Conservation (phyloP, 2,113 vertebrate genomes). For the Marmota monax region DNA sequence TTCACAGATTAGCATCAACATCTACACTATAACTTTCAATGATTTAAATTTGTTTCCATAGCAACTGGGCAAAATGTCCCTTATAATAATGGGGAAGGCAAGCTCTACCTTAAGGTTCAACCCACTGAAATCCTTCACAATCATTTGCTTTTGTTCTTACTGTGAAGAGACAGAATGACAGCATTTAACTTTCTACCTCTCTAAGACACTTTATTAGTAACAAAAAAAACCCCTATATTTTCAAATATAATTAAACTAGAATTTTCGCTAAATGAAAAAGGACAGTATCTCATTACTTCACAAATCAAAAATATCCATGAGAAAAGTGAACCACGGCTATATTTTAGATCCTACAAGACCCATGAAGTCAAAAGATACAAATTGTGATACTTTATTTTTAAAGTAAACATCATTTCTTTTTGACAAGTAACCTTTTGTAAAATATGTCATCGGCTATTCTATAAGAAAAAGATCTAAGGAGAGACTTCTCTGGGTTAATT, state of each 20-base stretch:
- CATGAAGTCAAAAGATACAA: neutral
- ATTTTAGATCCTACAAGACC: neutral
- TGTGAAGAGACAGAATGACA: conserved; percentile 68
- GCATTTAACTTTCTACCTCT: conserved; percentile 60
- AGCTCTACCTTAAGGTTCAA: conserved; percentile 72
- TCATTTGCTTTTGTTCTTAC: conserved; percentile 74
- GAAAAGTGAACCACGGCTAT: neutral
- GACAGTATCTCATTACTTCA: conserved; percentile 37
- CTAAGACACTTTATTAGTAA: conserved; percentile 57
- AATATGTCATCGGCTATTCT: neutral
- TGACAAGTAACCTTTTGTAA: conserved; percentile 43
- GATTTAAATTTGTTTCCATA: conserved; percentile 82
- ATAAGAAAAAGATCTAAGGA: neutral
- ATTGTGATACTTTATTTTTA: conserved; percentile 36
- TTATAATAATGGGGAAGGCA: conserved; percentile 67
- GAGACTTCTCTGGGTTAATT: neutral
- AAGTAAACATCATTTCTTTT: conserved; percentile 45
- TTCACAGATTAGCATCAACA: conserved; percentile 55
- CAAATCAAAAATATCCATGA: conserved; percentile 25
- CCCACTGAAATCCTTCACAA: conserved; percentile 62
- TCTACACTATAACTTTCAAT: conserved; percentile 60
- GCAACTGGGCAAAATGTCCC: conserved; percentile 79
- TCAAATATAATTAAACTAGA: conserved; percentile 42
- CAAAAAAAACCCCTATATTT: conserved; percentile 47
- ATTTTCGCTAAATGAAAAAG: conserved; percentile 43